Conservation (phyloP, 2,113 vertebrate species). For the Gavia stellata region DNA sequence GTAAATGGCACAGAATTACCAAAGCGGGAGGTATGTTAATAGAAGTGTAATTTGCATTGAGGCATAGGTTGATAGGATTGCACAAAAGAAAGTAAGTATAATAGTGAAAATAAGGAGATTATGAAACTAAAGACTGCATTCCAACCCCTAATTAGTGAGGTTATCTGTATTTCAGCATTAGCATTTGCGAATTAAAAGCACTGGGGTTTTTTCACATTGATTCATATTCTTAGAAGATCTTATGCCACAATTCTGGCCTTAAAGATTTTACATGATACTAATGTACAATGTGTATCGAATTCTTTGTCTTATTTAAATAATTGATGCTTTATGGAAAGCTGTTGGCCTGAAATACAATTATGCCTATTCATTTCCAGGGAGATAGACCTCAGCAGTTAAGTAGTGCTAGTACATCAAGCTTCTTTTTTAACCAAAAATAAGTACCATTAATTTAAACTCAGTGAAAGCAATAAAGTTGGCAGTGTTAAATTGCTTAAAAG, state of each 20-base stretch:
- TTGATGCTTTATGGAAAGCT: slow-evolving; percentile 21
- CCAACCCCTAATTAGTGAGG: slow-evolving; percentile 25
- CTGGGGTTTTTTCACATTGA: background rate
- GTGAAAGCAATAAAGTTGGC: background rate
- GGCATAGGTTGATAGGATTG: background rate
- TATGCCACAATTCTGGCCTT: background rate
- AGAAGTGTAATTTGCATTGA: background rate
- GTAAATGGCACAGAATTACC: background rate
- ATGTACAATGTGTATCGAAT: background rate
- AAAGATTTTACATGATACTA: slow-evolving; percentile 24
- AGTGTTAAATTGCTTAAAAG: background rate
- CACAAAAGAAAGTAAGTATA: background rate
- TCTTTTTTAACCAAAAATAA: slow-evolving; percentile 34
- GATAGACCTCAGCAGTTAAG: slow-evolving; percentile 30
- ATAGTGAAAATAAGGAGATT: slow-evolving; percentile 41
- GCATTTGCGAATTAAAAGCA: background rate
- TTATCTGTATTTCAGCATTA: slow-evolving; percentile 4
- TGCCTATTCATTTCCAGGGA: slow-evolving; percentile 30
- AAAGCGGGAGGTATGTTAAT: background rate
- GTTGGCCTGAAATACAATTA: slow-evolving; percentile 27
- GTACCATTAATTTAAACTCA: slow-evolving; percentile 4
- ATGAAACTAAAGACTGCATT: slow-evolving; percentile 17
- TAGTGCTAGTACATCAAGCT: background rate
- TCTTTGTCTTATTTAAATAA: slow-evolving; percentile 28
- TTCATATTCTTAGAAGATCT: background rate